Evolutionary conservation across 1,140 invertebrate genomes (phyloP).

Genomic region (Octopus bimaculoides): DNA sequence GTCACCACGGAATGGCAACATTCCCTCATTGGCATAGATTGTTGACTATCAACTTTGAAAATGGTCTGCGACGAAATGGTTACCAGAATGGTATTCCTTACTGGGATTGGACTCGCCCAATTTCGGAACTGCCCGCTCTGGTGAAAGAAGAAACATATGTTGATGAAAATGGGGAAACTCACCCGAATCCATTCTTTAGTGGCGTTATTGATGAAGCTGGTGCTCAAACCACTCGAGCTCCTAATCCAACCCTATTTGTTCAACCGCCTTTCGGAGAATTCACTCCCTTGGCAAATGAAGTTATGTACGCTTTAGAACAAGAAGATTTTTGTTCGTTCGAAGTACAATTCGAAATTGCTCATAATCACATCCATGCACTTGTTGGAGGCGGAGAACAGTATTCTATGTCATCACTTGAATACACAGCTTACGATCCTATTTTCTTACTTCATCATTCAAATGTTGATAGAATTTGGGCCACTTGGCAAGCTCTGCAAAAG

Average conservation of each 20-base stretch:
- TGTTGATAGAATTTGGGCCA: slow-evolving; percentile 23
- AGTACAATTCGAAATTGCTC: slow-evolving; percentile 28
- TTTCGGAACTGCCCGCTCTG: slow-evolving; percentile 21
- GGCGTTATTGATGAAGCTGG: slow-evolving; percentile 4
- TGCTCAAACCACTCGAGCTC: slow-evolving; percentile 15
- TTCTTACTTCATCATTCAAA: slow-evolving; percentile 28
- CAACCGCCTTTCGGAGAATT: slow-evolving; percentile 17
- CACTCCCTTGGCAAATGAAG: slow-evolving; percentile 27
- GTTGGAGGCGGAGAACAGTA: slow-evolving; percentile 20
- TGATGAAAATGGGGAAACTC: background rate
- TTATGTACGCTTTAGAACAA: slow-evolving; percentile 26
- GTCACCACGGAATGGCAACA: slow-evolving; percentile 27
- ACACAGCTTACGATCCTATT: slow-evolving; percentile 28
- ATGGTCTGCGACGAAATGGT: slow-evolving; percentile 17
- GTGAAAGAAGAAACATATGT: slow-evolving; percentile 15
- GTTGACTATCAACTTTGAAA: slow-evolving; percentile 17
- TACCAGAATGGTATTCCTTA: slow-evolving; percentile 26
- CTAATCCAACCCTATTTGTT: slow-evolving; percentile 19
- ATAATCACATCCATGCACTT: slow-evolving; percentile 30
- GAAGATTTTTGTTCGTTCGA: slow-evolving; percentile 26
- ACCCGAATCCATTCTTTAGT: slow-evolving; percentile 19
- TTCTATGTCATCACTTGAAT: slow-evolving; percentile 21
- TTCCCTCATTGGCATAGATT: slow-evolving; percentile 32
- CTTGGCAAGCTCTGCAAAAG: slow-evolving; percentile 23
- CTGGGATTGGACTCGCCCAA: slow-evolving; percentile 33